Conservation (phyloP, 2,797 vertebrate species). For the Hydrophis major region DNA sequence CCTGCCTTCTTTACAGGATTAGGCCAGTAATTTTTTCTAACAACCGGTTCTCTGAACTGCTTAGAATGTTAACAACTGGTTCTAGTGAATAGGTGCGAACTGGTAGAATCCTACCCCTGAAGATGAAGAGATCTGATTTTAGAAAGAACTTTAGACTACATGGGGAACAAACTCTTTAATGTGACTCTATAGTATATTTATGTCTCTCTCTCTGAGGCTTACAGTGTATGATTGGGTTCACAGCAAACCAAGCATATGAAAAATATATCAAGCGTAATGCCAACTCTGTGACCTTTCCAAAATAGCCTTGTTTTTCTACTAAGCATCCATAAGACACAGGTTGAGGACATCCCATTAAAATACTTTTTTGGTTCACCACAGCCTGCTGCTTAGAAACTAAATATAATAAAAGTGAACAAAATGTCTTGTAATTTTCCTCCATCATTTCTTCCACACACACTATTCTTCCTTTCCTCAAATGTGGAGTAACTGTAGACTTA, state of each 20-base stretch:
- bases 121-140: constrained; percentile 15
- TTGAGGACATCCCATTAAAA: not conserved
- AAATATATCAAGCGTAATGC: not conserved
- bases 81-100: no score
- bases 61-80: no score
- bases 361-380: not conserved
- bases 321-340: not conserved
- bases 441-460: fast-evolving
- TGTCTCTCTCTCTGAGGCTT: not conserved
- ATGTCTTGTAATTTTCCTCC: not conserved
- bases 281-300: not conserved
- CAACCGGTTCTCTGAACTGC: no score
- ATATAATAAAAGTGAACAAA: not conserved
- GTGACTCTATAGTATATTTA: not conserved
- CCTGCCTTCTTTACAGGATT: no score
- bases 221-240: constrained; percentile 6
- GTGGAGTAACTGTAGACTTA: not conserved
- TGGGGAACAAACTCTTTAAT: not conserved
- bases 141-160: constrained; percentile 6
- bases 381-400: not conserved
- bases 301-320: constrained; percentile 11
- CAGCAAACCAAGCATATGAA: constrained; percentile 14
- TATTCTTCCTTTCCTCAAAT: not conserved
- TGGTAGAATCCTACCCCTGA: no score
- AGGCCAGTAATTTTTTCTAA: no score